Evolutionary conservation across 2,797 vertebrate species (phyloP).

Genomic region (Micrastur ruficollis): DNA sequence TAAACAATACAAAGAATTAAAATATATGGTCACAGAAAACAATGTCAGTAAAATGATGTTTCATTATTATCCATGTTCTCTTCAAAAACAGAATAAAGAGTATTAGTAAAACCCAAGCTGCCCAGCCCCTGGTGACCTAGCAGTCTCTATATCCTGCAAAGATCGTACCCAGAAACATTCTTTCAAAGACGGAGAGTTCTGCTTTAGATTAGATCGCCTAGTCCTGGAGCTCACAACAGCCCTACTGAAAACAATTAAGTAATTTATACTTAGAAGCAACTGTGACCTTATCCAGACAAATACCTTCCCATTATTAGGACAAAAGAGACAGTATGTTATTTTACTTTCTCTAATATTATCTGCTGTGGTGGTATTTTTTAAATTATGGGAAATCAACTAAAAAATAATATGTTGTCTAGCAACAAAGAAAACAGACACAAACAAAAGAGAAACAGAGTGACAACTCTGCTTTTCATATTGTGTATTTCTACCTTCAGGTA

Average conservation of each 20-base stretch:
- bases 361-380: constrained; percentile 35
- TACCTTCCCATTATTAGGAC: constrained; percentile 62
- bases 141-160: not conserved
- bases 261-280: constrained; percentile 55
- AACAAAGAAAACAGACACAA: constrained; percentile 67
- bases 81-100: not conserved
- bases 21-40: not conserved
- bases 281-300: constrained; percentile 49
- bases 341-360: constrained; percentile 61
- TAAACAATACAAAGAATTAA: not conserved
- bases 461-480: not conserved
- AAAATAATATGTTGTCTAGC: constrained; percentile 57
- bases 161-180: not conserved
- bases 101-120: not conserved
- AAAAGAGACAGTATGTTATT: constrained; percentile 58
- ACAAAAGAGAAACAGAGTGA: constrained; percentile 13
- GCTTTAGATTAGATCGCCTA: constrained; percentile 22
- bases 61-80: not conserved
- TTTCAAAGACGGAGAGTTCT: not conserved
- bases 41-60: not conserved
- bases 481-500: constrained; percentile 13
- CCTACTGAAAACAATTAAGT: constrained; percentile 54
- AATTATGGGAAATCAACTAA: constrained; percentile 62
- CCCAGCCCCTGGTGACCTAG: not conserved
- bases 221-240: constrained; percentile 24